Conservation (phyloP, 2,888 invertebrate species). For the Heliconius hortense region DNA sequence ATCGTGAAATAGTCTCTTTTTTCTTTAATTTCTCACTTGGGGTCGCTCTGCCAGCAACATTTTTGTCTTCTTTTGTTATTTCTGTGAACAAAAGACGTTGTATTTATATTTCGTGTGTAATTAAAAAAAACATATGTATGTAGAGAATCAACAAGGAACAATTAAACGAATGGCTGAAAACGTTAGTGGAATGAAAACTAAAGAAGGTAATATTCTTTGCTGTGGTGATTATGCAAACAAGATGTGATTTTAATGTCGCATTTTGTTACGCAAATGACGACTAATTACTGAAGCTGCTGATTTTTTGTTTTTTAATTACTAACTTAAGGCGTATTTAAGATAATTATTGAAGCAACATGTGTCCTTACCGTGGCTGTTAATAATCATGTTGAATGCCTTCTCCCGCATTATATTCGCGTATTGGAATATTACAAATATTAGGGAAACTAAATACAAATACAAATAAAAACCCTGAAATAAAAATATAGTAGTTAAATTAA, state of each 20-base stretch:
- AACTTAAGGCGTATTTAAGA: slow-evolving; percentile 28
- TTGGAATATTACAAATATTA: slow-evolving; percentile 88
- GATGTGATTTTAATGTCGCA: slow-evolving; percentile 81
- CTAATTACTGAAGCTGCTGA: slow-evolving; percentile 63
- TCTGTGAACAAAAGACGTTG: slow-evolving; percentile 48
- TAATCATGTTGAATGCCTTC: slow-evolving; percentile 83
- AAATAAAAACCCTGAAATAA: slow-evolving; percentile 89
- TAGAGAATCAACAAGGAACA: slow-evolving; percentile 51
- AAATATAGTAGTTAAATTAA: neutral
- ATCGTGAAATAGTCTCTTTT: slow-evolving; percentile 79
- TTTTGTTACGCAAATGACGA: slow-evolving; percentile 77
- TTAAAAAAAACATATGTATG: slow-evolving; percentile 46
- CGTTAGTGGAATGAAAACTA: slow-evolving; percentile 72
- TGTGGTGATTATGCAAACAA: slow-evolving; percentile 76
- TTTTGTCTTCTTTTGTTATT: slow-evolving; percentile 65
- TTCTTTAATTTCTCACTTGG: slow-evolving; percentile 64
- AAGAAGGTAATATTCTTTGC: slow-evolving; percentile 74
- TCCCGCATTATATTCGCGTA: slow-evolving; percentile 85
- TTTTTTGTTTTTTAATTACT: slow-evolving; percentile 41
- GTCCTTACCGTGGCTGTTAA: slow-evolving; percentile 76
- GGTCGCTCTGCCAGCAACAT: slow-evolving; percentile 59
- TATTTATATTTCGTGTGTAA: slow-evolving; percentile 26
- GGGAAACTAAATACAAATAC: slow-evolving; percentile 89
- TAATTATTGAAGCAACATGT: slow-evolving; percentile 26
- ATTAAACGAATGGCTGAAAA: slow-evolving; percentile 64